phyloP scores from a whole-genome alignment of 2,113 vertebrate species.

The Turnix velox region DNA sequence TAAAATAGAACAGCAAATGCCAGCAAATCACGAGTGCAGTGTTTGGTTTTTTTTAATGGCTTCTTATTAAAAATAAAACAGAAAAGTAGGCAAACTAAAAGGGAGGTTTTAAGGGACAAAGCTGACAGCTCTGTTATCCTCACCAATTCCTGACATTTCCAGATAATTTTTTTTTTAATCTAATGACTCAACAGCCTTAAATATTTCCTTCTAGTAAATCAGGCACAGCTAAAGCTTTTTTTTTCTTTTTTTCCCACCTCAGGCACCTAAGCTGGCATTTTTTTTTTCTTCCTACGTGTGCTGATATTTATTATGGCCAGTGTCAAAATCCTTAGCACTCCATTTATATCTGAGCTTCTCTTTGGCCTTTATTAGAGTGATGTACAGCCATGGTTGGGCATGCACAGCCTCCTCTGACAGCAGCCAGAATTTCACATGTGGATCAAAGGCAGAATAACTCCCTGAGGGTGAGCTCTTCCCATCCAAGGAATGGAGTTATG shows the following conservation, averaged over 20 bases:
- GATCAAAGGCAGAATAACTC: background rate
- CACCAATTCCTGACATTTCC: conserved; percentile 25
- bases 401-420: conserved; percentile 9
- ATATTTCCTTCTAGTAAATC: background rate
- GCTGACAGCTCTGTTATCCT: background rate
- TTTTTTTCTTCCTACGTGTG: background rate
- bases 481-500: background rate
- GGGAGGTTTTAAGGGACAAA: background rate
- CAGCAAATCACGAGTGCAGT: background rate
- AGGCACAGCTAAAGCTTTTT: background rate
- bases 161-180: conserved; percentile 20
- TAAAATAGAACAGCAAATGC: conserved; percentile 11
- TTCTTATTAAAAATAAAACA: conserved; percentile 17
- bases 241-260: conserved; percentile 2
- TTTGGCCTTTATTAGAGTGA: conserved; percentile 28
- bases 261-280: background rate
- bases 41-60: background rate
- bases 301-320: conserved; percentile 14
- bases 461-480: background rate
- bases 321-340: conserved; percentile 1
- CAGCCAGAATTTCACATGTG: background rate
- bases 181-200: background rate
- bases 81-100: conserved; percentile 2
- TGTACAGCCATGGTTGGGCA: conserved; percentile 1
- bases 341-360: conserved; percentile 22